A percentile compares a stretch with the other conserved stretches of the same genome.
Evolutionary conservation across 2,888 invertebrate genomes (phyloP).

Genomic region (Drosophila anomalipes): DNA sequence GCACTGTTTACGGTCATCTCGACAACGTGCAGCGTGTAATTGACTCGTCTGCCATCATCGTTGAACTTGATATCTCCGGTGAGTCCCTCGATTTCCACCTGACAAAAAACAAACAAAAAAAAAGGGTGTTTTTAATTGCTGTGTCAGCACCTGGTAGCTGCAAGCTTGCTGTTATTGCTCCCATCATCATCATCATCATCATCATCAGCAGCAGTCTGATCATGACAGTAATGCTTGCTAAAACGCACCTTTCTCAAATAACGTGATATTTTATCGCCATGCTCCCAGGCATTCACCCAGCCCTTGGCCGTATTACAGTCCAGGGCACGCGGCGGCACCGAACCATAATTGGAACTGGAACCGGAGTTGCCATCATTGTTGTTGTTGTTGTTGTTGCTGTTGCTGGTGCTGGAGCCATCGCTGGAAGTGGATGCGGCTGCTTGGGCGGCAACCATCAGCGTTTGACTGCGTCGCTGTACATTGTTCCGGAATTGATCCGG

Average conservation of each 20-base stretch:
- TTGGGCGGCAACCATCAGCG: constrained; percentile 82
- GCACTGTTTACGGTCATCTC: constrained; percentile 91
- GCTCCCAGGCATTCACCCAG: constrained; percentile 95
- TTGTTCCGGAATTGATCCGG: constrained; percentile 92
- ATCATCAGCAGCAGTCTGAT: constrained; percentile 38
- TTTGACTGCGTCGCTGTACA: constrained; percentile 89
- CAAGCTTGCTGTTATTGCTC: not conserved
- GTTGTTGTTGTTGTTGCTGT: constrained; percentile 17
- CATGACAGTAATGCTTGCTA: constrained; percentile 51
- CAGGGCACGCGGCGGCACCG: constrained; percentile 86
- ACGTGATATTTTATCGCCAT: constrained; percentile 95
- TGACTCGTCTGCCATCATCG: constrained; percentile 94
- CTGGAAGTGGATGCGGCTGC: constrained; percentile 78
- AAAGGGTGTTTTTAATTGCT: constrained; percentile 67
- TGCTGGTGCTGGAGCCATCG: constrained; percentile 69
- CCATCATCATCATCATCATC: constrained; percentile 28
- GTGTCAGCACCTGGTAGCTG: constrained; percentile 50
- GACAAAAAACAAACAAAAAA: constrained; percentile 72
- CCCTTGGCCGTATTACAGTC: constrained; percentile 94
- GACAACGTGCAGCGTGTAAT: constrained; percentile 95
- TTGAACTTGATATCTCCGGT: constrained; percentile 96
- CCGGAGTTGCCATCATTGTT: constrained; percentile 28
- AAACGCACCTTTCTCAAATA: constrained; percentile 89
- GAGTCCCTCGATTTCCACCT: constrained; percentile 96
- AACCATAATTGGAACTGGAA: constrained; percentile 47